phyloP scores from a whole-genome alignment of 2,113 vertebrate species.

The Campylomormyrus tamandua region DNA sequence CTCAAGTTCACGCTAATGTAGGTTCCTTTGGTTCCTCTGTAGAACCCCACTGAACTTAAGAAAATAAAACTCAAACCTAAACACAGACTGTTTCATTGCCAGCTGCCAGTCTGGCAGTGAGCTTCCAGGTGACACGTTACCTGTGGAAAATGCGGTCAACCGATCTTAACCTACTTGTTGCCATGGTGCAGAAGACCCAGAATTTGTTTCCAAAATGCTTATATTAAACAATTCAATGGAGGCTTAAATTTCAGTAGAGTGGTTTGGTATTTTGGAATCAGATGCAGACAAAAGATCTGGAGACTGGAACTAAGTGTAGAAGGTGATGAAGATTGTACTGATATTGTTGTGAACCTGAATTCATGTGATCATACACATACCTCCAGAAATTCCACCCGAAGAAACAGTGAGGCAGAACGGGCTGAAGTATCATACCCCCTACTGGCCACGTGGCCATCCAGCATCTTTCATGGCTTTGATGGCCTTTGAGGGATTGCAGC shows the following conservation, averaged over 20 bases:
- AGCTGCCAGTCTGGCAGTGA: background rate
- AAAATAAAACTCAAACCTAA: background rate
- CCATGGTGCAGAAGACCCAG: background rate
- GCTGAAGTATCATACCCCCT: background rate
- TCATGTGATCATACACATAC: background rate
- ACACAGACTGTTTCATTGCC: background rate
- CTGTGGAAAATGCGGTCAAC: background rate
- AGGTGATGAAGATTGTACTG: background rate
- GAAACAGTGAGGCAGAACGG: background rate
- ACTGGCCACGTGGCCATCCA: background rate
- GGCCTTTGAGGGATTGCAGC: background rate
- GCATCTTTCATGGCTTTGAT: background rate
- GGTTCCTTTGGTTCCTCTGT: background rate
- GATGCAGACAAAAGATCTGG: background rate
- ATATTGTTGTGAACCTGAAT: background rate
- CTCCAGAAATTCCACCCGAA: background rate
- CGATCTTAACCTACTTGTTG: background rate
- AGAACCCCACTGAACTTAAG: background rate
- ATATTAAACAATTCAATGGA: background rate
- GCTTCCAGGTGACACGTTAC: background rate
- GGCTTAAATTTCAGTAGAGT: background rate
- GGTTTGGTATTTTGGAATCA: background rate
- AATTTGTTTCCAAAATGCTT: background rate
- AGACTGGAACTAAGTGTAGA: background rate
- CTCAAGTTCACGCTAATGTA: background rate